phyloP scores from a whole-genome alignment of 2,113 vertebrate genomes.

The Cyprinus carpio region DNA sequence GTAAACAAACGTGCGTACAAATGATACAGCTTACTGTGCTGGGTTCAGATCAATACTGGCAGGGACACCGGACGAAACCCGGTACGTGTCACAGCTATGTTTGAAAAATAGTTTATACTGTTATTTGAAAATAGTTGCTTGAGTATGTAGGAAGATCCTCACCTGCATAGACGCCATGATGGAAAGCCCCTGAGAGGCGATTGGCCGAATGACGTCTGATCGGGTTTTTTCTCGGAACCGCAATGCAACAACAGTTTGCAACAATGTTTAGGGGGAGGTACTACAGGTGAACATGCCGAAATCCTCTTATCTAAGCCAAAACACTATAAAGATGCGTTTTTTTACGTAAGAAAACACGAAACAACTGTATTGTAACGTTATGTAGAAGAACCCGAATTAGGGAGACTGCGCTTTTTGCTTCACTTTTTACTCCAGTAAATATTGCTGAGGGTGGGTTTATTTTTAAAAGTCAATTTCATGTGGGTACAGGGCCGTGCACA shows the following conservation, averaged over 20 bases:
- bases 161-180: constrained; percentile 99
- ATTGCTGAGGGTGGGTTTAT: too few relatives aligned
- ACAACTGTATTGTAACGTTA: neutral
- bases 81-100: neutral
- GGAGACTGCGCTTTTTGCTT: neutral
- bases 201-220: constrained; percentile 44
- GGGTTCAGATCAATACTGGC: neutral
- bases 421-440: neutral
- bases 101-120: neutral
- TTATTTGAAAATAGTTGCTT: constrained; percentile 32
- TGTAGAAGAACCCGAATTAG: neutral
- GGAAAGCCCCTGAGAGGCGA: constrained; percentile 77
- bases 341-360: neutral
- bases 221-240: neutral
- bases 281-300: neutral
- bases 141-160: constrained; percentile 70
- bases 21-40: neutral
- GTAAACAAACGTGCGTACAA: neutral
- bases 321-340: neutral
- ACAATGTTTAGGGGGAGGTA: neutral
- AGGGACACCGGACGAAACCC: neutral
- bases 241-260: constrained; percentile 18
- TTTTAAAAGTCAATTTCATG: too few relatives aligned
- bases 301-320: neutral
- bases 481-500: too few relatives aligned